Conservation (phyloP, 1,140 invertebrate species). For the Campoletis sonorensis region DNA sequence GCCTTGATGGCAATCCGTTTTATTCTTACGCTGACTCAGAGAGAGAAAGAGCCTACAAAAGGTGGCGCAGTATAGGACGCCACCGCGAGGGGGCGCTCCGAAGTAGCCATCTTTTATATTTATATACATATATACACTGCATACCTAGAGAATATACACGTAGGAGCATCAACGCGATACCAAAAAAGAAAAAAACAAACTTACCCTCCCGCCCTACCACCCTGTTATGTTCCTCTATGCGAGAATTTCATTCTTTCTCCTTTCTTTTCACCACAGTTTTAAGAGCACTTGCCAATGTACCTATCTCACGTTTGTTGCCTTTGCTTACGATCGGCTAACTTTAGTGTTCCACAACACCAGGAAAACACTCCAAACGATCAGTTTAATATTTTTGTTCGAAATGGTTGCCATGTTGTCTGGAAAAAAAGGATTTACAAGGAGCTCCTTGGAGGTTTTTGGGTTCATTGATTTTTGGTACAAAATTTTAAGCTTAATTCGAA, state of each 20-base stretch:
- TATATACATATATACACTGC: background rate
- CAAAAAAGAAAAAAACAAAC: too few relatives aligned
- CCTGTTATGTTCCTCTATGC: conserved; percentile 15
- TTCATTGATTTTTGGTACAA: too few relatives aligned
- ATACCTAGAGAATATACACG: background rate
- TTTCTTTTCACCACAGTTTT: conserved; percentile 5
- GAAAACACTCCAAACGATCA: too few relatives aligned
- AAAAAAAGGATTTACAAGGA: background rate
- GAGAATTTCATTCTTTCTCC: conserved; percentile 13
- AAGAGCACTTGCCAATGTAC: background rate
- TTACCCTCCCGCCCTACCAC: background rate
- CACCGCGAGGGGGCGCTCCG: background rate
- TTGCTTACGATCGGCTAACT: conserved; percentile 11
- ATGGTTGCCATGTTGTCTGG: too few relatives aligned
- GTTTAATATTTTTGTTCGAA: too few relatives aligned
- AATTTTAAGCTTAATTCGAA: too few relatives aligned
- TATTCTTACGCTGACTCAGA: conserved; percentile 70
- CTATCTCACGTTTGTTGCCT: conserved; percentile 4
- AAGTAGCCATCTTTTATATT: background rate
- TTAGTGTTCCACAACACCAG: background rate
- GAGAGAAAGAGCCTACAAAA: conserved; percentile 47
- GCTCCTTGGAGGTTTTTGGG: too few relatives aligned
- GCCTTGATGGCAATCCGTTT: conserved; percentile 67
- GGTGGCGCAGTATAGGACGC: conserved; percentile 40
- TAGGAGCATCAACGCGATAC: conserved; percentile 5